phyloP scores from a whole-genome alignment of 2,888 invertebrate species.

The Taphrorychus bicolor region DNA sequence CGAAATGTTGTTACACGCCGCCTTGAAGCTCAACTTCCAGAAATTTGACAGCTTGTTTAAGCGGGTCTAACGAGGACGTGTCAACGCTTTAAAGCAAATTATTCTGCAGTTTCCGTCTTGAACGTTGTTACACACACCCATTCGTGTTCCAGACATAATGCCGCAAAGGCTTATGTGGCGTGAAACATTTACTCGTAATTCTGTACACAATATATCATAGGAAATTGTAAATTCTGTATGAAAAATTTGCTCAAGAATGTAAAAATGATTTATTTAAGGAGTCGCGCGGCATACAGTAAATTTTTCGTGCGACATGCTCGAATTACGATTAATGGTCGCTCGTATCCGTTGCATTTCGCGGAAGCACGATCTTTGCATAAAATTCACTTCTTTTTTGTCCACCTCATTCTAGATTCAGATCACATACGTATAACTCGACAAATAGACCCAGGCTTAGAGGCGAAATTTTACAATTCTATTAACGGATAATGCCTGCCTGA shows the following conservation, averaged over 20 bases:
- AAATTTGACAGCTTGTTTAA: background rate
- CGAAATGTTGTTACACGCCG: background rate
- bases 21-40: background rate
- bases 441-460: no score
- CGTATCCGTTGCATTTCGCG: constrained; percentile 1
- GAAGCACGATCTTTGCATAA: constrained; percentile 3
- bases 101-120: background rate
- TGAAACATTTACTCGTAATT: constrained; percentile 2
- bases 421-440: constrained; percentile 1
- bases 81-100: background rate
- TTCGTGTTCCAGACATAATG: background rate
- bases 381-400: background rate
- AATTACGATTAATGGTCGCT: constrained; percentile 9
- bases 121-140: background rate
- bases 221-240: constrained; percentile 4
- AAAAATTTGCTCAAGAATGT: constrained; percentile 4
- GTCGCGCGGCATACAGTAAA: background rate
- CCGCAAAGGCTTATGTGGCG: background rate
- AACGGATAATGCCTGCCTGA: no score
- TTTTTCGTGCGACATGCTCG: constrained; percentile 10
- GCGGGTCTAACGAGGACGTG: background rate
- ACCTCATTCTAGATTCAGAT: background rate
- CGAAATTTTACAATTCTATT: no score
- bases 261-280: constrained; percentile 12
- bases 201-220: background rate